phyloP scores from a whole-genome alignment of 2,113 vertebrate species.

The Ammodytes marinus region DNA sequence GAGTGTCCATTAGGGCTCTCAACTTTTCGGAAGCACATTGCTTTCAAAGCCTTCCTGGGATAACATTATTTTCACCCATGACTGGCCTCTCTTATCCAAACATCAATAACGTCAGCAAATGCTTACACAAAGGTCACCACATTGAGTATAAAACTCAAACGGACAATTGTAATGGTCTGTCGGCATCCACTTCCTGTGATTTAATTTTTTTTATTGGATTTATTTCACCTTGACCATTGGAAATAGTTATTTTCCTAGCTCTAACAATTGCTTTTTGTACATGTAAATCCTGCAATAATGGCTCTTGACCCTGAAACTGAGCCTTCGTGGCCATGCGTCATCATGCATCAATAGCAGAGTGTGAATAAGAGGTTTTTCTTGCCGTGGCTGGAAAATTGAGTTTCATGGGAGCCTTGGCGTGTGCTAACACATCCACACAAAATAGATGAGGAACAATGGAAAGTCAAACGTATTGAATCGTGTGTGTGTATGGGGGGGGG shows the following conservation, averaged over 20 bases:
- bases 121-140: conserved; percentile 12
- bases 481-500: conserved; percentile 16
- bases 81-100: conserved; percentile 18
- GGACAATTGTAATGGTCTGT: conserved; percentile 20
- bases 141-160: conserved; percentile 14
- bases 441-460: conserved; percentile 46
- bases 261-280: neutral
- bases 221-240: neutral
- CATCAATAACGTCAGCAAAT: conserved; percentile 22
- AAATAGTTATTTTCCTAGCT: neutral
- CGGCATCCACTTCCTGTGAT: conserved; percentile 3
- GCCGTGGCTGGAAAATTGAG: neutral
- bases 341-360: conserved; percentile 1
- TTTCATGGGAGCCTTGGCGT: neutral
- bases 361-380: conserved; percentile 20
- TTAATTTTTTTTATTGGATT: neutral
- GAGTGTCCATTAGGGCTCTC: conserved; percentile 77
- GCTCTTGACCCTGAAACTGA: conserved; percentile 1
- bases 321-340: neutral
- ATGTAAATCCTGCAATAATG: neutral
- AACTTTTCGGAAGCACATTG: conserved; percentile 46
- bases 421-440: conserved; percentile 17
- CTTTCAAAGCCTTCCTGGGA: conserved; percentile 61
- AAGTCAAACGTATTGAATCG: conserved; percentile 26
- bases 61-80: conserved; percentile 59